Evolutionary conservation across 2,797 vertebrate genomes (phyloP).

Genomic region (Cynodonichthys magdalenae): DNA sequence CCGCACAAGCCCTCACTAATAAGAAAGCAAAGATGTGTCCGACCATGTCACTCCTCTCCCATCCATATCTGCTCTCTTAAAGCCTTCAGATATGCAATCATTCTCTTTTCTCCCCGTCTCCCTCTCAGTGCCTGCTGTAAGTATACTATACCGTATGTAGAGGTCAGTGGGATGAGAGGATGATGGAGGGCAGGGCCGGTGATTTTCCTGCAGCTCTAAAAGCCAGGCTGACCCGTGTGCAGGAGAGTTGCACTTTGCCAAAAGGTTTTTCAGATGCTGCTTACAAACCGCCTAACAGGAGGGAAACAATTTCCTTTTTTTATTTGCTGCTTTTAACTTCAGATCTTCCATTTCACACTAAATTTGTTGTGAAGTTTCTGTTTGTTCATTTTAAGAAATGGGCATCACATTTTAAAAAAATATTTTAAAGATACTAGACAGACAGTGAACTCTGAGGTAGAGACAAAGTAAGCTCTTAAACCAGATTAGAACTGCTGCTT

Average conservation of each 20-base stretch:
- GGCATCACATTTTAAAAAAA: not conserved
- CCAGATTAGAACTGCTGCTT: no score
- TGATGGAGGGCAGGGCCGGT: constrained; percentile 67
- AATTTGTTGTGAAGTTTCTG: not conserved
- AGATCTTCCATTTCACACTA: constrained; percentile 20
- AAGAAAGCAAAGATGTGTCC: constrained; percentile 74
- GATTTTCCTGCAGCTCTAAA: constrained; percentile 71
- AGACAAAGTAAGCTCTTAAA: not conserved
- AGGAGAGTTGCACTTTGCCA: constrained; percentile 68
- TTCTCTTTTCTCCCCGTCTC: constrained; percentile 33
- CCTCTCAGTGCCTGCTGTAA: constrained; percentile 54
- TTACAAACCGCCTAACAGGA: constrained; percentile 54
- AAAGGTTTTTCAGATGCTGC: constrained; percentile 45
- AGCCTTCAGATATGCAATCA: constrained; percentile 75
- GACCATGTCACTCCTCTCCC: constrained; percentile 61
- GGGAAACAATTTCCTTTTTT: constrained; percentile 55
- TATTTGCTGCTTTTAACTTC: constrained; percentile 33
- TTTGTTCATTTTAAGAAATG: constrained; percentile 12
- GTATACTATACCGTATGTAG: constrained; percentile 63
- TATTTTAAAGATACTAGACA: not conserved
- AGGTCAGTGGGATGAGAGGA: constrained; percentile 75
- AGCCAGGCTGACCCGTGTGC: constrained; percentile 62
- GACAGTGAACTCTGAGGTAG: not conserved
- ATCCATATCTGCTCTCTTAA: constrained; percentile 56
- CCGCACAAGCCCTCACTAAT: constrained; percentile 65